phyloP scores from a whole-genome alignment of 1,140 invertebrate species.

The Drosophila simulans region DNA sequence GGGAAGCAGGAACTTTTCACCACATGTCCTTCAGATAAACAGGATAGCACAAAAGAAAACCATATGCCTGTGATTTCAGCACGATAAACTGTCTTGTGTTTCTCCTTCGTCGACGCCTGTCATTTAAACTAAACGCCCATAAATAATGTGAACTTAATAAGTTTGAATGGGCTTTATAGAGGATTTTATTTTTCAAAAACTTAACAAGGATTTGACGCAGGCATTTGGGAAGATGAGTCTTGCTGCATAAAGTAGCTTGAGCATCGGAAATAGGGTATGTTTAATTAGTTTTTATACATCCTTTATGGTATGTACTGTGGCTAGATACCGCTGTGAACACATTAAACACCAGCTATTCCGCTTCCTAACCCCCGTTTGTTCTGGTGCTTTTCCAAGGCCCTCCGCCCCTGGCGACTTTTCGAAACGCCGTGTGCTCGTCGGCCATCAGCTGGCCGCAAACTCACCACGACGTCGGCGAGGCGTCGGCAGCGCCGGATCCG shows the following conservation, averaged over 20 bases:
- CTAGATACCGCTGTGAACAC: too few relatives aligned
- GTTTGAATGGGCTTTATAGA: conserved; percentile 16
- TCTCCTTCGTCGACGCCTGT: conserved; percentile 1
- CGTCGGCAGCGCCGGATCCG: conserved; percentile 10
- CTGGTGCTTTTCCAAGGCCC: neutral
- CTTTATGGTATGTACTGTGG: too few relatives aligned
- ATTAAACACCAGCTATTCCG: neutral
- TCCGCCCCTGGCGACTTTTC: conserved; percentile 2
- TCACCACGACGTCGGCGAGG: conserved; percentile 15
- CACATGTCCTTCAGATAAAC: conserved; percentile 35
- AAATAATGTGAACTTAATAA: conserved; percentile 58
- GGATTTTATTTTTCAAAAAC: conserved; percentile 1
- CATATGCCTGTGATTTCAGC: conserved; percentile 64
- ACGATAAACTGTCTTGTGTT: conserved; percentile 46
- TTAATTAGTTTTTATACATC: too few relatives aligned
- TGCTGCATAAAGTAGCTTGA: too few relatives aligned
- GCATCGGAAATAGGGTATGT: too few relatives aligned
- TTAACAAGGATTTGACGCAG: neutral
- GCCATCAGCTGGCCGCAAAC: conserved; percentile 23
- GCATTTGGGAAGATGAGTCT: too few relatives aligned
- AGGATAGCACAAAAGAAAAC: conserved; percentile 25
- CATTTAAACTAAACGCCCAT: conserved; percentile 54
- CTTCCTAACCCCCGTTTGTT: neutral
- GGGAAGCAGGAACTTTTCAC: neutral
- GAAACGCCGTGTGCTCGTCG: neutral